Evolutionary conservation across 2,113 vertebrate genomes (phyloP).

Genomic region (Marmota monax): DNA sequence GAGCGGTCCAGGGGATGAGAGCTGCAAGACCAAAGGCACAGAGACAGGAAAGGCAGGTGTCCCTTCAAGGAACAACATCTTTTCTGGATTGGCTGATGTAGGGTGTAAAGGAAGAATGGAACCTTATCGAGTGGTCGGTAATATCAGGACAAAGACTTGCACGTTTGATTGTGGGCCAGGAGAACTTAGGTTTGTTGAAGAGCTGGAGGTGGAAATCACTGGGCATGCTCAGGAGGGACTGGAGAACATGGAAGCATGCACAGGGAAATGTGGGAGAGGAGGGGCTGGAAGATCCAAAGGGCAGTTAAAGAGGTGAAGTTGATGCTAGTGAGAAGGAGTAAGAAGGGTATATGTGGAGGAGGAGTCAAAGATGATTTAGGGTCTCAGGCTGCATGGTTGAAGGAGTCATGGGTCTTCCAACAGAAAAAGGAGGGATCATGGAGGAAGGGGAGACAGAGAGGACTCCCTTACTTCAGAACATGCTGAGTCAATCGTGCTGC

Average conservation of each 20-base stretch:
- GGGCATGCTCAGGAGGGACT: neutral
- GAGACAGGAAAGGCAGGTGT: neutral
- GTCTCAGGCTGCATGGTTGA: neutral
- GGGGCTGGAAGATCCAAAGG: neutral
- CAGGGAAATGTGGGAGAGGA: neutral
- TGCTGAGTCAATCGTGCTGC: neutral
- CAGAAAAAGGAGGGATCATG: neutral
- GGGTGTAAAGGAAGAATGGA: neutral
- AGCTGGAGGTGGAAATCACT: neutral
- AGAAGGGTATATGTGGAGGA: neutral
- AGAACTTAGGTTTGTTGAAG: neutral
- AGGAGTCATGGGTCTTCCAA: neutral
- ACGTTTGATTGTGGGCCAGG: neutral
- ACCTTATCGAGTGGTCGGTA: neutral
- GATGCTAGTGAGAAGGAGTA: neutral
- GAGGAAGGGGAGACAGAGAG: neutral
- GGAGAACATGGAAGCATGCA: neutral
- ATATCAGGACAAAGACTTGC: neutral
- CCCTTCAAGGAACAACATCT: neutral
- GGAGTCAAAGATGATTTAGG: neutral
- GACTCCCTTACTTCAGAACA: neutral
- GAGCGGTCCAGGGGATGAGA: neutral
- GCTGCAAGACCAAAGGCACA: slow-evolving; percentile 67
- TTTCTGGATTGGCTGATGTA: neutral
- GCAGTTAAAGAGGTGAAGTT: neutral